A percentile compares a stretch with the other conserved stretches of the same genome.
Conservation (phyloP, 2,113 vertebrate species). For the Atractosteus spatula region DNA sequence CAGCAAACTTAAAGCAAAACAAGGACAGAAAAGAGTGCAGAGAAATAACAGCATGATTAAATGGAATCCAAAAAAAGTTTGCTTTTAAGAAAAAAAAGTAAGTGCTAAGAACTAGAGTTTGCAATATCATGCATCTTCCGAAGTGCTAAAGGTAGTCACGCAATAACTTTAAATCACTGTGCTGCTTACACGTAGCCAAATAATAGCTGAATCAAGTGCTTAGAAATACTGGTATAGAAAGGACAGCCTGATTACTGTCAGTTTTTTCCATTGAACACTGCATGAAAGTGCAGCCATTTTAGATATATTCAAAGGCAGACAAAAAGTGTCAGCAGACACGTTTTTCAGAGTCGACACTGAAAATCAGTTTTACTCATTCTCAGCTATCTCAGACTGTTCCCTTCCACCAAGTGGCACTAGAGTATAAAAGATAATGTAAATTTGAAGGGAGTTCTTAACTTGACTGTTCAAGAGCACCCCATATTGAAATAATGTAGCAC, state of each 20-base stretch:
- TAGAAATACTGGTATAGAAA: conserved; percentile 48
- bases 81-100: conserved; percentile 51
- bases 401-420: conserved; percentile 73
- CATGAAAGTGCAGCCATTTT: conserved; percentile 52
- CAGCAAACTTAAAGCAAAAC: conserved; percentile 69
- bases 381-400: conserved; percentile 58
- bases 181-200: conserved; percentile 62
- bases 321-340: conserved; percentile 40
- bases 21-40: conserved; percentile 75
- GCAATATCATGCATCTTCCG: conserved; percentile 76
- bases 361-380: conserved; percentile 65
- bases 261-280: conserved; percentile 34
- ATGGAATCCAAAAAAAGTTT: conserved; percentile 64
- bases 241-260: conserved; percentile 37
- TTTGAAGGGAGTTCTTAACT: conserved; percentile 35
- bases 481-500: conserved; percentile 33
- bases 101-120: conserved; percentile 59
- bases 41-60: conserved; percentile 59
- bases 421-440: conserved; percentile 61
- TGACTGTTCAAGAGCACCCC: conserved; percentile 35
- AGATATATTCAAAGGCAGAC: conserved; percentile 53
- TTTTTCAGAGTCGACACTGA: conserved; percentile 49
- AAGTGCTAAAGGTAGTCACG: conserved; percentile 84
- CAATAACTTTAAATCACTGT: conserved; percentile 63
- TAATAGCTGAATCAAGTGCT: conserved; percentile 54